Evolutionary conservation across 2,888 invertebrate genomes (phyloP).

Genomic region (Herminia tarsipennalis): DNA sequence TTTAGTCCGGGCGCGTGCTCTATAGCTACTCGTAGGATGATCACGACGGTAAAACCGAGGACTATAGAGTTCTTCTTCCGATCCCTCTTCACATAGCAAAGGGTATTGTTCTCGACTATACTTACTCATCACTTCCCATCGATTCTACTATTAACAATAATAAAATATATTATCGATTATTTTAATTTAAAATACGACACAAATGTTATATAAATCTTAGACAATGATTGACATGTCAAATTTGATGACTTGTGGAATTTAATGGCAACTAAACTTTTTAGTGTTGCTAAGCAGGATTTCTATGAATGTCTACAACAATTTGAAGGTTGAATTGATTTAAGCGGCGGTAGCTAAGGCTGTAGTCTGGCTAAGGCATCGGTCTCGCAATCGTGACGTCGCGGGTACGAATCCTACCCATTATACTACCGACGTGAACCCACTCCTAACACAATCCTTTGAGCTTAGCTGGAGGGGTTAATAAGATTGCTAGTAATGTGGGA

Average conservation of each 20-base stretch:
- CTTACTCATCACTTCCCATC: conserved; percentile 74
- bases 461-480: too few relatives aligned
- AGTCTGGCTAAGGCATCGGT: too few relatives aligned
- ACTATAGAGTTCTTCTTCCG: conserved; percentile 65
- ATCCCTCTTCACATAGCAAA: conserved; percentile 65
- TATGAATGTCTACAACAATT: not conserved
- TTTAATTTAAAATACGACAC: conserved; percentile 1
- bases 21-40: conserved; percentile 46
- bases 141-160: conserved; percentile 43
- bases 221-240: conserved; percentile 22
- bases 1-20: conserved; percentile 56
- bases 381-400: too few relatives aligned
- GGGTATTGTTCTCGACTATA: conserved; percentile 66
- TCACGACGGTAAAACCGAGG: conserved; percentile 51
- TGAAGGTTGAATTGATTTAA: too few relatives aligned
- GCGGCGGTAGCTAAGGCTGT: too few relatives aligned
- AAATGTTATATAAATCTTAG: conserved; percentile 8
- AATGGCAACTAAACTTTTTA: conserved; percentile 18
- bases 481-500: too few relatives aligned
- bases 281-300: too few relatives aligned
- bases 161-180: conserved; percentile 21
- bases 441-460: too few relatives aligned
- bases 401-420: too few relatives aligned
- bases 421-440: too few relatives aligned
- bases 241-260: conserved; percentile 20